A percentile compares a stretch with the other conserved stretches of the same genome.
Evolutionary conservation across 1,140 invertebrate genomes (phyloP).

Genomic region (Zaprionus camerounensis): DNA sequence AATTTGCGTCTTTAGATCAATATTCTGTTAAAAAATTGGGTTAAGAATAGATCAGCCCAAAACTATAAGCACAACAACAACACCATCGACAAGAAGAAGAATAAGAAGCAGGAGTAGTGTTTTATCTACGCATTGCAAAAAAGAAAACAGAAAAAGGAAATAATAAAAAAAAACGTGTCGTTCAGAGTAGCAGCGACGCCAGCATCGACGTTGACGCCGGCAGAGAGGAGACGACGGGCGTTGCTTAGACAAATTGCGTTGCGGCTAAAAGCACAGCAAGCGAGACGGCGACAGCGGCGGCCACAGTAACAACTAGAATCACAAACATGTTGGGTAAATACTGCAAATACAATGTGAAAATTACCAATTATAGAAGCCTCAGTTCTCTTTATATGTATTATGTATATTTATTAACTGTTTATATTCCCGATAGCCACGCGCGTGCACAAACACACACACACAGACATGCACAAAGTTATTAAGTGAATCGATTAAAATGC

Average conservation of each 20-base stretch:
- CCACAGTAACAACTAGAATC: slow-evolving; percentile 26
- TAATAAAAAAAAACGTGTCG: slow-evolving; percentile 57
- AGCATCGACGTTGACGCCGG: slow-evolving; percentile 45
- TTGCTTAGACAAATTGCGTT: slow-evolving; percentile 82
- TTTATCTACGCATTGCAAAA: slow-evolving; percentile 70
- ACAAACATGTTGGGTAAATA: slow-evolving; percentile 81
- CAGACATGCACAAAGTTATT: slow-evolving; percentile 13
- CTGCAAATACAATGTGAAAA: slow-evolving; percentile 49
- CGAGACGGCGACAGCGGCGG: slow-evolving; percentile 5
- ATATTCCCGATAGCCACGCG: slow-evolving; percentile 1
- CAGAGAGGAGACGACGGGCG: slow-evolving; percentile 56
- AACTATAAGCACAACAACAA: slow-evolving; percentile 26
- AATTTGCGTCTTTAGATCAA: slow-evolving; percentile 60
- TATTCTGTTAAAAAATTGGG: slow-evolving; percentile 58
- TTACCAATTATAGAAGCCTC: slow-evolving; percentile 43
- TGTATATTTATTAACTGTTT: slow-evolving; percentile 11
- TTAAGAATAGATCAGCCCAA: slow-evolving; percentile 63
- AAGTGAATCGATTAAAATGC: slow-evolving; percentile 63
- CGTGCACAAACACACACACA: slow-evolving; percentile 7
- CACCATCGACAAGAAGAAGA: slow-evolving; percentile 20
- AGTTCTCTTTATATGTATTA: slow-evolving; percentile 15
- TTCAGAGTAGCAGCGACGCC: slow-evolving; percentile 40
- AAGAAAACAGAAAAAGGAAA: slow-evolving; percentile 32
- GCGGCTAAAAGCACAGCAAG: slow-evolving; percentile 64
- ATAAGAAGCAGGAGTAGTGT: slow-evolving; percentile 1